Base-by-base conservation (phyloP, 2,888 invertebrate genomes). In the Sesamia inferens region DNA sequence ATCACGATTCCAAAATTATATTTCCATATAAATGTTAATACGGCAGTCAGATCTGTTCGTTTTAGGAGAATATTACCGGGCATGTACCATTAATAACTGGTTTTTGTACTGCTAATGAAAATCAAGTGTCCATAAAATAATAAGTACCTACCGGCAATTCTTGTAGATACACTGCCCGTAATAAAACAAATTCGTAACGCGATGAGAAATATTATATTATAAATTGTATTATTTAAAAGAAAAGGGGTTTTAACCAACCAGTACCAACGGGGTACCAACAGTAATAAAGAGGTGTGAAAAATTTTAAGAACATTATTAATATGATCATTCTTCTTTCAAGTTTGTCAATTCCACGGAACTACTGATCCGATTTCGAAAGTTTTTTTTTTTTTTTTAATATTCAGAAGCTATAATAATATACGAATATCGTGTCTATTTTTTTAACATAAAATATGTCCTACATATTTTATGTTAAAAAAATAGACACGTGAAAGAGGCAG, bases 1-100 rank as follows among this genome's bases (percentile, higher is more conserved):
- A 86, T 80, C 86, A 84, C 72, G 79, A 86, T 80, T 82, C 77
- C 19, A 42, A 83, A 80, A 83, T 85, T 74, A 81, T 84, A 81
- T 86, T 87, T 86, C 82, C 75, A 86, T 86, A 76, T 81, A 83
- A 85, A 87, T 85, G 81, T 78, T 85, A 77, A 78, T 71, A 78
- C 72, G 51, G 71, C 42, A 65, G 64, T 73, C 42, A 63, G 64
- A 78, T 78, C 62, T 78, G 67, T 87, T 85, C 80, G 66, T 83
- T 84, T 80, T 78, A 63, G 63, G 59, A 65, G 62, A 71, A 76
- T 82, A 83, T 79, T 76, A 78, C 71, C 14, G 64, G 76, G 77
- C 73, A 48, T 81, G 74, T 76, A 78, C 5, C 54, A 76, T 83
- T 81, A 78, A 75, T 74, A 83, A 78, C 87, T 74, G 62, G 75